Evolutionary conservation across 2,797 vertebrate species (phyloP), one percentile per base, ranked within the genome.

Genomic region (Sparus aurata): DNA sequence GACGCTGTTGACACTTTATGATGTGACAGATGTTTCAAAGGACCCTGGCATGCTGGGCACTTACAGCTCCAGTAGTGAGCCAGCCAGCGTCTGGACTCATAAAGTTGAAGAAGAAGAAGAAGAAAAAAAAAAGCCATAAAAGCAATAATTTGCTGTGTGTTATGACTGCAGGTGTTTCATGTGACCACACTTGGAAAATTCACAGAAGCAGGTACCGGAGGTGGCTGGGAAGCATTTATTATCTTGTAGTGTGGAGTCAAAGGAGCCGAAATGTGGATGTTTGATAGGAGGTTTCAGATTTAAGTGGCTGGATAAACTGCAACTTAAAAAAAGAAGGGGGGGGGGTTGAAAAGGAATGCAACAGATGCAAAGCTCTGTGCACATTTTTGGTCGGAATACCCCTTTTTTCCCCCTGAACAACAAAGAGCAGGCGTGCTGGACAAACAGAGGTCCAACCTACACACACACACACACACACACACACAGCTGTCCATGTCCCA

Each of bases 401-500:
- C 22, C 25, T 60, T 84, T 60, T 57, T 60, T 20, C 3, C 3
- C 11, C 20, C 30, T 43, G 34, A 67, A 65, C 78, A 88, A 91
- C 89, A 92, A 91, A 92, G 84, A 62, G 63, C 79, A 73, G 79
- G 74, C 85, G 69, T 85, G 82, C 87, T 80, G 83, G 84, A 82
- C 85, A 79, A 75, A 85, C 89, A 79, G 69, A 59, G 80, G 75
- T 86, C 75, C 83, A 77, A 66, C 80, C 86, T 78, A 69, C 83
- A 81, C 77, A 86, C 80, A 89, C 89, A 91, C 83, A 71, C 84
- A 84, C 78, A 86, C 89, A 91, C 83, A 71, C 84, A 84, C 78
- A 86, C 83, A 90, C 90, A 92, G 91, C 92, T 93, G 93, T 92
- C 82, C 87, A 45, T 59, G 79, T 88, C 89, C 80, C 90, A 72